Evolutionary conservation across 2,797 vertebrate species (phyloP).

Genomic region (Selene dorsalis): DNA sequence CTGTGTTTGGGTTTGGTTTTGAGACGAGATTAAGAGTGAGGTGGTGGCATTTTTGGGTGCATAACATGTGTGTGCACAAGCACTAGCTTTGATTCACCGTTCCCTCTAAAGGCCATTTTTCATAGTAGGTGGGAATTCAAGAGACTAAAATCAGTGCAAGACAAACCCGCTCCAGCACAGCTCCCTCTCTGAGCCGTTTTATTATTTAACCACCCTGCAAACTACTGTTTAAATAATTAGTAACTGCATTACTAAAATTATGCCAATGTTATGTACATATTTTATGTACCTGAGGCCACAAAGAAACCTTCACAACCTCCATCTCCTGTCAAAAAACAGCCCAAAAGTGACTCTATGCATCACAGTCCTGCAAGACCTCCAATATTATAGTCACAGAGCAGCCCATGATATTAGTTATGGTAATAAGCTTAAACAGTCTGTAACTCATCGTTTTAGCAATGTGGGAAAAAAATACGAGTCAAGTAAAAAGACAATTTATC

Average conservation of each 20-base stretch:
- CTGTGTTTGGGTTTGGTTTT: conserved; percentile 15
- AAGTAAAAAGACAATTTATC: background rate
- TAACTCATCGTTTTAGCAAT: background rate
- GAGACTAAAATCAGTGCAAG: conserved; percentile 16
- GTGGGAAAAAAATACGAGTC: background rate
- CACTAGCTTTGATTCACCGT: conserved; percentile 49
- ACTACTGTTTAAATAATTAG: conserved; percentile 18
- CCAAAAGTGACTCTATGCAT: background rate
- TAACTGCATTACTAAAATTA: conserved; percentile 10
- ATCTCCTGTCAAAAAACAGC: background rate
- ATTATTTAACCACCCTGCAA: conserved; percentile 4
- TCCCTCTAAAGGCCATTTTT: conserved; percentile 38
- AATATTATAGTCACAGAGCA: conserved; percentile 3
- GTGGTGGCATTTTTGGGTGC: background rate
- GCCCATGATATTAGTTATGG: background rate
- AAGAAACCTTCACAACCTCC: background rate
- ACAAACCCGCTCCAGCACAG: conserved; percentile 20
- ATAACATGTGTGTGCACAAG: conserved; percentile 17
- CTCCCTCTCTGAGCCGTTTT: background rate
- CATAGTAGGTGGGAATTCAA: conserved; percentile 34
- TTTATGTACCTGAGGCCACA: background rate
- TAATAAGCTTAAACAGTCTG: background rate
- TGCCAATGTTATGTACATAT: background rate
- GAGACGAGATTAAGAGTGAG: conserved; percentile 23
- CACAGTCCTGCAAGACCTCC: background rate